Evolutionary conservation across 1,140 invertebrate species (phyloP).

Genomic region (Chironomus striatipennis): DNA sequence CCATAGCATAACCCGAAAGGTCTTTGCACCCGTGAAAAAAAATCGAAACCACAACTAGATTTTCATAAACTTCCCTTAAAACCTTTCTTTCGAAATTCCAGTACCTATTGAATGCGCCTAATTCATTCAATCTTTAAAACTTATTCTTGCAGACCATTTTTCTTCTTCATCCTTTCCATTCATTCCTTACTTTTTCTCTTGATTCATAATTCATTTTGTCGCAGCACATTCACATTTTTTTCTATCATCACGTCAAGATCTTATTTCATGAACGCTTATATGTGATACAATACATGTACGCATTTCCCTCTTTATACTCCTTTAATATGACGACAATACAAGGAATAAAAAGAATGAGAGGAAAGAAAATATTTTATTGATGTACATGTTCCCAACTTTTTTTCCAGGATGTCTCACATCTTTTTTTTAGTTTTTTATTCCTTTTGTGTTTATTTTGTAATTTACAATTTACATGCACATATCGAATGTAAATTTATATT

Average conservation of each 20-base stretch:
- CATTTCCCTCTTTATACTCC: not conserved
- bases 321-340: not conserved
- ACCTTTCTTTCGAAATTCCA: too few relatives aligned
- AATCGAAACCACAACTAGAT: too few relatives aligned
- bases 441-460: too few relatives aligned
- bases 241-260: not conserved
- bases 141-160: not conserved
- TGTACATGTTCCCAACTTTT: conserved; percentile 1
- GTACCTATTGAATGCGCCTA: too few relatives aligned
- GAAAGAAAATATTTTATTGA: conserved; percentile 18
- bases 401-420: not conserved
- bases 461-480: not conserved
- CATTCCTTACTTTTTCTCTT: not conserved
- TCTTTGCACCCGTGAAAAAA: too few relatives aligned
- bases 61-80: too few relatives aligned
- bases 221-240: not conserved
- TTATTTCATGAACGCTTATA: not conserved
- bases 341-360: not conserved
- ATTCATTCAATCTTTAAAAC: not conserved
- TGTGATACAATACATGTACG: too few relatives aligned
- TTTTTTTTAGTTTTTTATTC: too few relatives aligned
- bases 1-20: too few relatives aligned
- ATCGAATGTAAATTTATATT: not conserved
- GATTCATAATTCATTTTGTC: conserved; percentile 4
- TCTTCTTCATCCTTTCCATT: not conserved